Evolutionary conservation across 2,113 vertebrate genomes (phyloP).

Genomic region (Cervus canadensis): DNA sequence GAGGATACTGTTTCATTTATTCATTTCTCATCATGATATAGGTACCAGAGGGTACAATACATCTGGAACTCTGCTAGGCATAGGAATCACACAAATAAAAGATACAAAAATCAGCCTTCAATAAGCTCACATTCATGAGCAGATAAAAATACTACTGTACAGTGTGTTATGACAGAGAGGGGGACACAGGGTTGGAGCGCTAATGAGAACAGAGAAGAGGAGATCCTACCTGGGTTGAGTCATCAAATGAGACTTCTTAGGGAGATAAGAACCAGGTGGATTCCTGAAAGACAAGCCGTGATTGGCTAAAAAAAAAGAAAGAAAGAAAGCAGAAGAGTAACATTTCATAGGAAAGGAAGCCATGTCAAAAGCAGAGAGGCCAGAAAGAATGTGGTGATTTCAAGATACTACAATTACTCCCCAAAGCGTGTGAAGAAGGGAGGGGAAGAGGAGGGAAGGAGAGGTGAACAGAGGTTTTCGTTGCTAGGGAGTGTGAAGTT

Average conservation of each 20-base stretch:
- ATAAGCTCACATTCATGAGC: background rate
- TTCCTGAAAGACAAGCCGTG: background rate
- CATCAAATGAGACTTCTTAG: background rate
- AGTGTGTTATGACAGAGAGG: background rate
- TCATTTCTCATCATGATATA: background rate
- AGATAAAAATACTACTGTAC: background rate
- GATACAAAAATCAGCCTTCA: background rate
- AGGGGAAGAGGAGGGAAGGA: background rate
- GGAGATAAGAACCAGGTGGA: background rate
- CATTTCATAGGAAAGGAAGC: background rate
- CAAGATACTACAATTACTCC: background rate
- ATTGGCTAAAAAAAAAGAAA: background rate
- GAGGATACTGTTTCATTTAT: background rate
- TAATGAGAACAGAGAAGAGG: background rate
- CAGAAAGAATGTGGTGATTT: background rate
- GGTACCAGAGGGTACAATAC: background rate
- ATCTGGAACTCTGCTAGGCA: background rate
- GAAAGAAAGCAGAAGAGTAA: background rate
- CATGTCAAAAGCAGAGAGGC: background rate
- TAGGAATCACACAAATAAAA: background rate
- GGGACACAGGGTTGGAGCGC: background rate
- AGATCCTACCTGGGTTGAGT: background rate
- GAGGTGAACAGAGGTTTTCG: background rate
- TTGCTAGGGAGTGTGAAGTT: background rate
- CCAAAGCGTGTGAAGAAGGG: background rate